Percentiles rank a stretch among this genome's conserved stretches.
Evolutionary conservation across 2,113 vertebrate species (phyloP).

Genomic region (Tapirus terrestris): DNA sequence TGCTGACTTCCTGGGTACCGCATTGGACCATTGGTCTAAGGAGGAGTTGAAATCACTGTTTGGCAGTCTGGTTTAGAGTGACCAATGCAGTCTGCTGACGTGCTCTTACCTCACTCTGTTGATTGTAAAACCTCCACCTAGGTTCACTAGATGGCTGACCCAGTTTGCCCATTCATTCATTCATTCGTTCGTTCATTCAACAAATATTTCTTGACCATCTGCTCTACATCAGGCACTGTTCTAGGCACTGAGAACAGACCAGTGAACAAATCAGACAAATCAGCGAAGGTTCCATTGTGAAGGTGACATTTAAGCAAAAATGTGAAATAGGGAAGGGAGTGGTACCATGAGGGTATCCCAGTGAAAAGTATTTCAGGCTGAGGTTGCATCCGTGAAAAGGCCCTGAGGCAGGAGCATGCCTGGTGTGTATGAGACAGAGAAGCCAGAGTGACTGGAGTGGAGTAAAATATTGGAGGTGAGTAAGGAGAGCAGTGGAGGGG

Average conservation of each 20-base stretch:
- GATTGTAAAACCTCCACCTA: background rate
- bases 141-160: background rate
- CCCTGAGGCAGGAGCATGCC: too few species aligned
- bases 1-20: background rate
- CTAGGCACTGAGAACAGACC: background rate
- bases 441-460: background rate
- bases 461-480: background rate
- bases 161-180: background rate
- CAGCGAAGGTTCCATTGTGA: background rate
- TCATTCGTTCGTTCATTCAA: background rate
- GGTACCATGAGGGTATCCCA: background rate
- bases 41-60: background rate
- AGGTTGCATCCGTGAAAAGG: background rate
- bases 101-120: background rate
- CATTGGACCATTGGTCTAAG: background rate
- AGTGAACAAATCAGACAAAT: background rate
- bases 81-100: background rate
- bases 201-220: background rate
- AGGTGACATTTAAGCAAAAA: background rate
- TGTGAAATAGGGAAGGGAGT: background rate
- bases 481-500: accelerated
- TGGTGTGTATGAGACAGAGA: background rate
- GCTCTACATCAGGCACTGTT: background rate
- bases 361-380: background rate
- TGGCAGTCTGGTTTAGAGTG: background rate